Base-by-base conservation (phyloP, 2,888 invertebrate genomes). In the Xestoiulus laeticollis region DNA sequence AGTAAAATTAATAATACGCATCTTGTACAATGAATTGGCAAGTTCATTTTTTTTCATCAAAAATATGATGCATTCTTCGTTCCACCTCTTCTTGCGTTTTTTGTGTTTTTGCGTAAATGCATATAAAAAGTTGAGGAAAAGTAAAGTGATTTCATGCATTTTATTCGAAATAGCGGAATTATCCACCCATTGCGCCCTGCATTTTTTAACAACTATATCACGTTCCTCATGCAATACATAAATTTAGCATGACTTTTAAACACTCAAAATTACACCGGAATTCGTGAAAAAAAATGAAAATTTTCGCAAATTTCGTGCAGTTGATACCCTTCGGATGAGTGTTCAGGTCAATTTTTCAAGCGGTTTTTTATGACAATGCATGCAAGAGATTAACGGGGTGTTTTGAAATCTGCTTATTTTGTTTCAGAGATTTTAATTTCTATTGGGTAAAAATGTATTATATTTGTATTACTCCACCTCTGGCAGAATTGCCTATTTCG, bases 211-310 rank as follows among this genome's bases (percentile, higher is more conserved):
- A 68, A 68, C 30, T 78, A 78, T 32, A 78, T 26, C 30, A 30
- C 78, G 30, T 78, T 30, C 30, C 78, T 30, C 78, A 78, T 30
- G 78, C 78, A 78, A 78, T 78, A 14, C 78, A 78, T 78, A 26
- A 78, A 78, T 78, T 78, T 78, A 78, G 78, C 30, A 78, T 32
- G 78, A 78, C 78, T 78, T 78, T 78, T 30, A 78, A 78, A 78
- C 10, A 12, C 16, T 30, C 30, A 78, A 30, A 78, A 30, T 78
- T 32, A 78, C 26, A 2, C 1, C 10, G 78, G 30, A 30, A 78
- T 78, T 32, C 78, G 30, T 78, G 16, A 30, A 78, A 68, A 68
- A 68, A 30, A 14, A 14, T 4, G 78, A 78, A 30, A 78, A 30
- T 26, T 68, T 78, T 32, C 16, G 78, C 12, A 30, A 30, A 30